Evolutionary conservation across 2,797 vertebrate genomes (phyloP).

Genomic region (Pagetopsis macropterus): DNA sequence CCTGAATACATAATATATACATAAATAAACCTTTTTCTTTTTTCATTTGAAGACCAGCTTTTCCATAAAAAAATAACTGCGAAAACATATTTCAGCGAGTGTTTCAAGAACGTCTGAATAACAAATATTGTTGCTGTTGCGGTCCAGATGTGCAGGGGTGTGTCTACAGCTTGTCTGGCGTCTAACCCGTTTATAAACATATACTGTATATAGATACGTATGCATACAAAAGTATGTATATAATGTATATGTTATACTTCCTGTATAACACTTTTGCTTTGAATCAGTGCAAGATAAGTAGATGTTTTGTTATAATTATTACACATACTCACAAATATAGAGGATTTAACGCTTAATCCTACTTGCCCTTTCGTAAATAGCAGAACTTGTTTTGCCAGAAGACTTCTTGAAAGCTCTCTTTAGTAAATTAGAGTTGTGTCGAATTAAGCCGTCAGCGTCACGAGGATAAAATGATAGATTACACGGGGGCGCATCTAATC

Average conservation of each 20-base stretch:
- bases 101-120: neutral
- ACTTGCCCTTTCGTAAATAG: constrained; percentile 34
- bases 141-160: neutral
- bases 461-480: constrained; percentile 53
- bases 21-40: neutral
- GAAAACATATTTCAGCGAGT: neutral
- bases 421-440: constrained; percentile 45
- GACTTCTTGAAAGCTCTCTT: constrained; percentile 36
- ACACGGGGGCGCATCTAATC: constrained; percentile 45
- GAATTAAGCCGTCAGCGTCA: constrained; percentile 54
- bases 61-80: neutral
- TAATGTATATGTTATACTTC: neutral
- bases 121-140: neutral
- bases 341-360: constrained; percentile 34
- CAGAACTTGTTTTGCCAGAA: constrained; percentile 38
- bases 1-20: no score
- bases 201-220: neutral
- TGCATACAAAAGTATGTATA: neutral
- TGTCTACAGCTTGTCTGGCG: constrained; percentile 11
- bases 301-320: constrained; percentile 16
- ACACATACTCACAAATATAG: constrained; percentile 14
- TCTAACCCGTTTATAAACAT: neutral
- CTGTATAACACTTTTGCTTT: neutral
- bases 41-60: neutral
- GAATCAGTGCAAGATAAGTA: neutral